These are phyloP conservation scores for Falco cherrug DNA, from an alignment of 2,797 vertebrate genomes.

Conservation along the genomic window DNA sequence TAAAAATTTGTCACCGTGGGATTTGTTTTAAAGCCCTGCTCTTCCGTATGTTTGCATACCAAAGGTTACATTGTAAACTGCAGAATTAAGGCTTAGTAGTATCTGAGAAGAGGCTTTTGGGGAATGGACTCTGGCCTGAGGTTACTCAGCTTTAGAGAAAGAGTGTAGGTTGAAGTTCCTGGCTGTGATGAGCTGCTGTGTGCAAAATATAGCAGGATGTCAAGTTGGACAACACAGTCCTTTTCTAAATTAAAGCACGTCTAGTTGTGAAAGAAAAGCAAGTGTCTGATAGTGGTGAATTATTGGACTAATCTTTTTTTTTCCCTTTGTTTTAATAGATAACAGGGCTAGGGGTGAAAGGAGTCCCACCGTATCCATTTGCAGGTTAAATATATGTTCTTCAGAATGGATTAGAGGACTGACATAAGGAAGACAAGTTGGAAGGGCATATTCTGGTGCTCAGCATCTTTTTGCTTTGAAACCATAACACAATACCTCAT, in stretches of 20 bases:
- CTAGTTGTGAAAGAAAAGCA: background rate
- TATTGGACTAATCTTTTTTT: background rate
- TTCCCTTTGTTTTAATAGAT: slow-evolving; percentile 71
- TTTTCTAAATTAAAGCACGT: background rate
- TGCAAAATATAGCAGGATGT: background rate
- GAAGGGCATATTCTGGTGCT: background rate
- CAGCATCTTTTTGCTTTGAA: background rate
- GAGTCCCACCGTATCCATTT: slow-evolving; percentile 74
- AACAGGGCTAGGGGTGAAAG: slow-evolving; percentile 82
- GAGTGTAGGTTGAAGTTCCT: background rate
- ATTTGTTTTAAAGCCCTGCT: background rate
- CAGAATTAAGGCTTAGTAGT: background rate
- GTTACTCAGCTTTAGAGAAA: background rate
- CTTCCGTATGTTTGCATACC: rapidly evolving
- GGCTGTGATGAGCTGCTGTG: background rate
- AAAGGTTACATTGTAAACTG: background rate
- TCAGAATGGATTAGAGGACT: background rate
- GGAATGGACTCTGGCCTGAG: background rate
- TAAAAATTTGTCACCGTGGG: background rate
- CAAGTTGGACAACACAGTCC: background rate
- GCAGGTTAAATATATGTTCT: slow-evolving; percentile 61
- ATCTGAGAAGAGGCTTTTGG: slow-evolving; percentile 1
- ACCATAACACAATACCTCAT: background rate
- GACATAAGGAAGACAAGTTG: background rate
- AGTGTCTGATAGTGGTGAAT: background rate